Base-by-base conservation (phyloP, 2,797 vertebrate genomes). In the Cyprinella venusta region DNA sequence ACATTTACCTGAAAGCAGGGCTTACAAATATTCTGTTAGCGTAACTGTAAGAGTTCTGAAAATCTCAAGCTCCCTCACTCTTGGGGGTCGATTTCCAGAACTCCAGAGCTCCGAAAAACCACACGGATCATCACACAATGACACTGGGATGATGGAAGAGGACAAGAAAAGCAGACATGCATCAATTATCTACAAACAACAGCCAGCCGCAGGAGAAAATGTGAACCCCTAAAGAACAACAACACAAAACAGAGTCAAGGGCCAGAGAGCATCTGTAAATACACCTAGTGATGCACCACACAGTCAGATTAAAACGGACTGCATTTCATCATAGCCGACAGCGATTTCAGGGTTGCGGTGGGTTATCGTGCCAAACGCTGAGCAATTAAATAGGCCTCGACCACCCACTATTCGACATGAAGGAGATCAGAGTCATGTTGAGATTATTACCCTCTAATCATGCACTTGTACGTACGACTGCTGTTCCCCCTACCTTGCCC, bases 391-490 rank as follows among this genome's bases (percentile, higher is more conserved):
- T 40, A 75, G 18, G 5, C 21, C 33, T 63, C 45, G 79, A 80
- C 82, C 82, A 84, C 84, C 77, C 64, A 63, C 59, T 61, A 82
- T 50, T 33, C 68, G 70, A 71, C 54, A 75, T 50, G n/a, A 74
- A 79, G 68, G 33, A 86, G 80, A 79, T 79, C 72, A 50, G 56
- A 74, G 81, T 86, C 67, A 69, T 70, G 45, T 78, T 63, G 81
- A 68, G 75, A 84, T 86, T 72, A 86, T 75, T 79, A 63, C 69
- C 33, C 26, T 82, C 24, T 87, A 84, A 80, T 83, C 84, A 74
- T 68, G 76, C 33, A 13, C 40, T 76, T 77, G 77, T 61, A 67
- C 8, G 33, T 65, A 54, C 75, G 38, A 76, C 56, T 18, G 50
- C n/a, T 8, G 56, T 65, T 77, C 68, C 70, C 74, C 65, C 81